These are phyloP conservation scores for Phylloscopus trochiloides DNA, from an alignment of 2,113 vertebrate genomes.

Conservation along the genomic window DNA sequence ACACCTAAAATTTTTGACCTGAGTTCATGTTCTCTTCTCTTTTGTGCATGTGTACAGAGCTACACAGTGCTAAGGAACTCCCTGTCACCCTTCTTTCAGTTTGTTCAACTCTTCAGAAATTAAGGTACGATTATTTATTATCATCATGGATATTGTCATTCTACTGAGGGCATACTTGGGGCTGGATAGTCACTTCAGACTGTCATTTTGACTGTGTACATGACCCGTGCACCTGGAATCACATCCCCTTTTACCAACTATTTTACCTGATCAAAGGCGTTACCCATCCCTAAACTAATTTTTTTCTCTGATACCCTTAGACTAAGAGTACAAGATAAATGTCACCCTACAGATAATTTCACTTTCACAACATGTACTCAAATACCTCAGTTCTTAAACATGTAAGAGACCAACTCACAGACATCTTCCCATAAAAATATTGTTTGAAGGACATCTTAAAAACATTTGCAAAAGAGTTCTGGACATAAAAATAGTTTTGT, in stretches of 20 bases:
- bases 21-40: background rate
- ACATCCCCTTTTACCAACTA: background rate
- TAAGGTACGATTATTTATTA: background rate
- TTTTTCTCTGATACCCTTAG: background rate
- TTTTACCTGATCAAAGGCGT: background rate
- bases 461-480: background rate
- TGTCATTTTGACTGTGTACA: background rate
- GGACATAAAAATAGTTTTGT: background rate
- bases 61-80: background rate
- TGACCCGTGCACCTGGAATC: background rate
- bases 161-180: background rate
- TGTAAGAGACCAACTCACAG: background rate
- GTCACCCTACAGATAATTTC: background rate
- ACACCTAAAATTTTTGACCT: background rate
- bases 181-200: background rate
- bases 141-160: background rate
- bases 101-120: background rate
- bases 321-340: background rate
- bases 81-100: background rate
- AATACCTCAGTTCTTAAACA: background rate
- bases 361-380: background rate
- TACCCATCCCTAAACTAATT: background rate
- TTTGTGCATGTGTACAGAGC: background rate
- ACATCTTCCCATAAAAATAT: background rate
- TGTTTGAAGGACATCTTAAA: background rate